Percentiles rank a stretch among this genome's conserved stretches.
phyloP scores from a whole-genome alignment of 2,113 vertebrate genomes.

The Delphinapterus leucas region DNA sequence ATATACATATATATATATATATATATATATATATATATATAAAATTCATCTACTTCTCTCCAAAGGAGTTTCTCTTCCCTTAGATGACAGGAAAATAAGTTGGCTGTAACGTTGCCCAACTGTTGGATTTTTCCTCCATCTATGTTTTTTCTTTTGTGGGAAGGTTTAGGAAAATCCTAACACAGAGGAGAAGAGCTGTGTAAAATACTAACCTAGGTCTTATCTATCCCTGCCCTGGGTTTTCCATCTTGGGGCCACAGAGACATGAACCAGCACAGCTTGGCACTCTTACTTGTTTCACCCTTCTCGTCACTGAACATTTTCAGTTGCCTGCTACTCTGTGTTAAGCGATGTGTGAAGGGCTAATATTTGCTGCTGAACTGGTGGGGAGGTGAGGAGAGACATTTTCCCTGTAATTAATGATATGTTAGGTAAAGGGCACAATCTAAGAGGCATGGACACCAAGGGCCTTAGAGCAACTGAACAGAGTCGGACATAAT shows the following conservation, averaged over 20 bases:
- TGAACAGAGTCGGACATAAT: not conserved
- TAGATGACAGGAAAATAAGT: not conserved
- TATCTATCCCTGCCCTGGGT: not conserved
- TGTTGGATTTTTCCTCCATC: not conserved
- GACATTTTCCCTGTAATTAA: not conserved
- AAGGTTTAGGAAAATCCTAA: not conserved
- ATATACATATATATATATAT: accelerated
- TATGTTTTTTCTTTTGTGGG: not conserved
- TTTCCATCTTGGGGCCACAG: not conserved
- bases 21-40: no score
- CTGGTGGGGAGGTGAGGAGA: not conserved
- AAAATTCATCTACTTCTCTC: not conserved
- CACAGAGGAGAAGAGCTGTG: not conserved
- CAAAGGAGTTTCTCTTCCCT: not conserved
- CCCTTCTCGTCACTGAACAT: not conserved
- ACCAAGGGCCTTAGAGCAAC: not conserved
- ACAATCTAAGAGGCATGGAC: not conserved
- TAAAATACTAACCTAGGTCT: not conserved
- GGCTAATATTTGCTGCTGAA: not conserved
- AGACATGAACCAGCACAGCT: not conserved
- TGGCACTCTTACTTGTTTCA: not conserved
- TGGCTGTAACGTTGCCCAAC: not conserved
- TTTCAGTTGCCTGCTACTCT: not conserved
- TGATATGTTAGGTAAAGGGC: not conserved
- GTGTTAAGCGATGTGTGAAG: not conserved